Evolutionary conservation across 2,888 invertebrate genomes (phyloP), one percentile per base, ranked within the genome.

Genomic region (Ceramica pisi): DNA sequence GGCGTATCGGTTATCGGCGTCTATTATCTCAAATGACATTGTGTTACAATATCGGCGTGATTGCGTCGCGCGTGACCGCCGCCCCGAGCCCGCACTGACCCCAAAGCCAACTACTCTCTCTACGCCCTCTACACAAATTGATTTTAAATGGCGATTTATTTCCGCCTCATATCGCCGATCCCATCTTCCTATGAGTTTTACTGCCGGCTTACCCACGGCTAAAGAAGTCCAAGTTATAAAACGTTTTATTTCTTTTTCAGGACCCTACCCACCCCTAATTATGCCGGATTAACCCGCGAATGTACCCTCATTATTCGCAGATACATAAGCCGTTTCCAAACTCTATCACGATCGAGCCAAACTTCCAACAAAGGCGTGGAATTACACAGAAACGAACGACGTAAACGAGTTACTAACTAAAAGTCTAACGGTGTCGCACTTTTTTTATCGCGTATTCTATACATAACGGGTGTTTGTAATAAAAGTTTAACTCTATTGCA

Each of bases 61-160:
- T 75, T 84, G 76, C 84, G 75, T 75, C 60, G 83, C 71, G 86
- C 89, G 88, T 88, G 89, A 88, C 88, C 90, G 83, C 82, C 82
- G 77, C 81, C 81, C 82, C 75, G 79, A 46, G 84, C 84, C 87
- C 86, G 71, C 88, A 82, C 85, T 89, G 84, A 86, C 88, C 87
- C 88, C 86, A 86, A 92, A 90, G 88, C 90, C 87, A 92, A 94
- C 93, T 94, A 94, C 93, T 94, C 93, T 92, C 89, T 88, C 84
- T 89, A 90, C 92, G 90, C 92, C 94, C 95, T 95, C 94, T 93
- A 95, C 95, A 96, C 96, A 96, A 96, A 96, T 96, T 96, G 96
- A 95, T 95, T 96, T 96, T 95, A 96, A 96, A 96, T 94, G 93
- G 94, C 95, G 94, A 95, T 95, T 95, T 95, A 95, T 95, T 95